Percentiles rank a stretch among this genome's conserved stretches.
phyloP scores from a whole-genome alignment of 1,140 invertebrate species.

The Mesaphorura yosii region DNA sequence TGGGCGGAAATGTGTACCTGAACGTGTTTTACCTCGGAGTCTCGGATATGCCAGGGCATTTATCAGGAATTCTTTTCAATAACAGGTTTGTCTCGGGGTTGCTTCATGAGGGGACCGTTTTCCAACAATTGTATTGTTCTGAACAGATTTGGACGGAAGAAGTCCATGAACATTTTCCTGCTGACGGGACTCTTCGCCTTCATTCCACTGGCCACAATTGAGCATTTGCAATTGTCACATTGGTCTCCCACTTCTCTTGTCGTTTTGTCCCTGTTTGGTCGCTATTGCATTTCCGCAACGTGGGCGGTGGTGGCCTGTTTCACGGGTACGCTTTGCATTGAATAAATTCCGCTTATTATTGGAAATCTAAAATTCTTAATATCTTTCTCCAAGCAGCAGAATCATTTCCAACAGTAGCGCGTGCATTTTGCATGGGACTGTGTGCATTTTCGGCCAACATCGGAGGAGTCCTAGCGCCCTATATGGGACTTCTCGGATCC shows the following conservation, averaged over 20 bases:
- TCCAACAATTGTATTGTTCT: neutral
- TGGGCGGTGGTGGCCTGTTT: slow-evolving; percentile 22
- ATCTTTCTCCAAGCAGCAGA: too few species aligned
- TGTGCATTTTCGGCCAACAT: slow-evolving; percentile 19
- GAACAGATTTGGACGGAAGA: slow-evolving; percentile 16
- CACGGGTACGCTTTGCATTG: too few species aligned
- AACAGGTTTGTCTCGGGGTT: too few species aligned
- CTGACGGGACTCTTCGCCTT: slow-evolving; percentile 4
- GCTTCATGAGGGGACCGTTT: too few species aligned
- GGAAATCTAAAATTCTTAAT: too few species aligned
- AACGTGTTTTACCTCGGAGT: slow-evolving; percentile 20
- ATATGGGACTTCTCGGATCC: slow-evolving; percentile 17
- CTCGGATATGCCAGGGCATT: neutral
- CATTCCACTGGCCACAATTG: neutral
- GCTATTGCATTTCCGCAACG: slow-evolving; percentile 2
- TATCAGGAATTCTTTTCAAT: neutral
- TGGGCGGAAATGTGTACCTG: slow-evolving; percentile 19
- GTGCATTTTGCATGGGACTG: slow-evolving; percentile 19
- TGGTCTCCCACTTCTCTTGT: neutral
- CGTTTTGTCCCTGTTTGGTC: slow-evolving; percentile 2
- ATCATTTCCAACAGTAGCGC: slow-evolving; percentile 18
- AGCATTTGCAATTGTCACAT: neutral
- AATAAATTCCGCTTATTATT: too few species aligned
- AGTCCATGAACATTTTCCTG: slow-evolving; percentile 3
- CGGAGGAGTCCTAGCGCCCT: slow-evolving; percentile 21